Percentiles rank a stretch among this genome's conserved stretches.
Evolutionary conservation across 2,888 invertebrate species (phyloP).

Genomic region (Hirtodrosophila cameraria): DNA sequence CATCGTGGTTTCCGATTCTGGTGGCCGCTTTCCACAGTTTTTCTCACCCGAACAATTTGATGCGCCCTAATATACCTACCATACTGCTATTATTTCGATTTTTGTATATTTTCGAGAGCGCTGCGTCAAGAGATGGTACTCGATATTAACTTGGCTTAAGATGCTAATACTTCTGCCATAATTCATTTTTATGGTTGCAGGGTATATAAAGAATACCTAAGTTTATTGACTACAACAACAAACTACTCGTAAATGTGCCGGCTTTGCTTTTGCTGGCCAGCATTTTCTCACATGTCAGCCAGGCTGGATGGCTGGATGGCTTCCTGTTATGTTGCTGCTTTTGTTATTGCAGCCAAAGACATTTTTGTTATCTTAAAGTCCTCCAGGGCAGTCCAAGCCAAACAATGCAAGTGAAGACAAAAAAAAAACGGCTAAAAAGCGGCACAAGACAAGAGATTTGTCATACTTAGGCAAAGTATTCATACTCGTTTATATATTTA

Average conservation of each 20-base stretch:
- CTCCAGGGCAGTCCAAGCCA: conserved; percentile 50
- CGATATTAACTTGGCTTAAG: too few species aligned
- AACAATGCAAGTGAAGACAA: conserved; percentile 55
- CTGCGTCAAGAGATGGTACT: too few species aligned
- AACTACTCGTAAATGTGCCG: conserved; percentile 32
- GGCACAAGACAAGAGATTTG: conserved; percentile 57
- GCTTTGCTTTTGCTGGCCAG: conserved; percentile 25
- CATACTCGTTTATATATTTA: conserved; percentile 39
- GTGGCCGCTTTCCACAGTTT: too few species aligned
- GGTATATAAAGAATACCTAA: conserved; percentile 22
- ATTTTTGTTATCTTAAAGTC: conserved; percentile 67
- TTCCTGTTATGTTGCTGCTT: conserved; percentile 39
- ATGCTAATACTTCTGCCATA: too few species aligned
- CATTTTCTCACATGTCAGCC: conserved; percentile 39
- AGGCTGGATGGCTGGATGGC: conserved; percentile 23
- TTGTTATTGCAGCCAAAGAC: conserved; percentile 51
- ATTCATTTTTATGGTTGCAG: neutral
- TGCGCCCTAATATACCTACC: too few species aligned
- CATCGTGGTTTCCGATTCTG: too few species aligned
- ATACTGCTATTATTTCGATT: too few species aligned
- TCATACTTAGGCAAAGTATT: conserved; percentile 57
- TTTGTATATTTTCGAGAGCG: neutral
- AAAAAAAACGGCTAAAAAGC: conserved; percentile 15
- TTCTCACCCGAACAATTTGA: too few species aligned
- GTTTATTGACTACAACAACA: conserved; percentile 44